Conservation (phyloP, 2,797 vertebrate species). For the Gallinago nigripennis region DNA sequence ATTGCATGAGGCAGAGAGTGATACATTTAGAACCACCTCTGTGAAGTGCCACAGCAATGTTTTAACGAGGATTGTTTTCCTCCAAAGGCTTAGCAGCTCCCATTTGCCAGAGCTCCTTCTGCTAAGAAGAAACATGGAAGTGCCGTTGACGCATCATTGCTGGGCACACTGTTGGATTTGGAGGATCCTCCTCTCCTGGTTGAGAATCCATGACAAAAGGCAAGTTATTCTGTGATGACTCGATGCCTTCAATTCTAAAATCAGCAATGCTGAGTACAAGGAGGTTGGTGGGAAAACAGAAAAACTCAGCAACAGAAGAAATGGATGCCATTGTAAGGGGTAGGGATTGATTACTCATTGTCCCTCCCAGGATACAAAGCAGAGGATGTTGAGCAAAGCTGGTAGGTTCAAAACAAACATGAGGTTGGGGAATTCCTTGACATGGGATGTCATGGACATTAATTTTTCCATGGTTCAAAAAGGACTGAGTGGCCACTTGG, state of each 20-base stretch:
- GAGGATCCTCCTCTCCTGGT: neutral
- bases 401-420: neutral
- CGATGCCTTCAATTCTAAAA: neutral
- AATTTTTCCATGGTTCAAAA: neutral
- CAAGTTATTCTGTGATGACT: neutral
- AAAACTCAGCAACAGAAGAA: neutral
- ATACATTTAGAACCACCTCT: slow-evolving; percentile 54
- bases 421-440: neutral
- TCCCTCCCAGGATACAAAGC: neutral
- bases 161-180: neutral
- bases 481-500: neutral
- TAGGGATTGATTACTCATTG: neutral
- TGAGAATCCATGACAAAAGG: neutral
- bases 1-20: neutral
- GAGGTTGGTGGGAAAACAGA: neutral
- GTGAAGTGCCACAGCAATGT: neutral
- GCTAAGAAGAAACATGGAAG: neutral
- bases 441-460: neutral
- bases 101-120: neutral
- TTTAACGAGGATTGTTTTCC: neutral
- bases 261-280: neutral
- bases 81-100: neutral
- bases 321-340: neutral
- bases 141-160: neutral
- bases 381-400: neutral